A percentile compares a stretch with the other conserved stretches of the same genome.
Evolutionary conservation across 2,797 vertebrate species (phyloP).

Genomic region (Sorex maritimensis): DNA sequence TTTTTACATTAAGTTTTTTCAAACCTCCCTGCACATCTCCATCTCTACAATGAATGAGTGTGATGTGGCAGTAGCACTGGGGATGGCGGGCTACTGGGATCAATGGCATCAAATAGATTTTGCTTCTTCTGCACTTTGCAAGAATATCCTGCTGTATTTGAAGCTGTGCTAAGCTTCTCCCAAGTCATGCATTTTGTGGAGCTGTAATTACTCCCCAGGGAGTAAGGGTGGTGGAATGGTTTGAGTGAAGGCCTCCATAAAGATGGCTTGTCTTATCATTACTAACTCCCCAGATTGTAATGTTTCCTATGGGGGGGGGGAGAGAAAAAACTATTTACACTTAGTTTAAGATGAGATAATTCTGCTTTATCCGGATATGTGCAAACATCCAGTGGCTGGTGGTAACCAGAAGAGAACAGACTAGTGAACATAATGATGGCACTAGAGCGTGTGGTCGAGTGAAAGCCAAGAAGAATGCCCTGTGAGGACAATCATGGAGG

Average conservation of each 20-base stretch:
- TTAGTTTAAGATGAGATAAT: neutral
- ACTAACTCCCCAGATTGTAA: neutral
- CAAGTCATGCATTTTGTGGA: neutral
- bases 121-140: neutral
- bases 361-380: neutral
- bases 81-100: neutral
- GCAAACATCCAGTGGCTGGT: neutral
- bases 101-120: neutral
- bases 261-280: no score
- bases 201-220: neutral
- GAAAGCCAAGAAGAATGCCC: no score
- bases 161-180: slow-evolving; percentile 14
- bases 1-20: neutral
- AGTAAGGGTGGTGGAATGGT: neutral
- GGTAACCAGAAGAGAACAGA: no score
- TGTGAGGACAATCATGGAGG: no score
- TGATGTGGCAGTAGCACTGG: neutral
- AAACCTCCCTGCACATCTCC: neutral
- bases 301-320: neutral
- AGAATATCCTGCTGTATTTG: neutral
- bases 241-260: neutral
- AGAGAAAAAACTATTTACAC: neutral
- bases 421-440: no score
- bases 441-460: no score
- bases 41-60: neutral